Evolutionary conservation across 2,113 vertebrate species (phyloP), one percentile per base, ranked within the genome.

Genomic region (Salvelinus fontinalis): DNA sequence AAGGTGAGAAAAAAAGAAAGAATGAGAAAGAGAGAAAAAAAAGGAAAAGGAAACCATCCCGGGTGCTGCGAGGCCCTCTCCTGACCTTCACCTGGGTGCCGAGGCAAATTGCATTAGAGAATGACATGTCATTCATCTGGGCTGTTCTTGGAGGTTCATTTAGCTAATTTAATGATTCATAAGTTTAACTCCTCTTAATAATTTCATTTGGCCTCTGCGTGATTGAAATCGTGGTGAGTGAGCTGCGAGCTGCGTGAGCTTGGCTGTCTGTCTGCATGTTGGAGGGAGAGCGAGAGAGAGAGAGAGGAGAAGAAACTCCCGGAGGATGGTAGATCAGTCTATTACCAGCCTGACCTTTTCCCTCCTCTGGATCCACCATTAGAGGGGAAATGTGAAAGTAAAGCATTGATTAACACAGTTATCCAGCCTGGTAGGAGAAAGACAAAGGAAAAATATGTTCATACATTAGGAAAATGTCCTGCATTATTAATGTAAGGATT

Each of bases 161-260:
- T 96, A 96, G 95, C 95, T 97, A 97, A 98, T 98, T 97, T 96
- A 96, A 97, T 97, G 96, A 97, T 97, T 97, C 97, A 97, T 97
- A 97, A 95, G 95, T 97, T 97, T 96, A 97, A 96, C 97, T 97
- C 95, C 95, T 95, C 96, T 95, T 97, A 97, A 97, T 97, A 96
- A 97, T 98, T 97, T 96, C 95, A 97, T 97, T 97, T 96, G 95
- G 95, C 83, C 74, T 2, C 93, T 90, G 64, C 51, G 91, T 97
- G 96, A 96, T 96, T 95, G 95, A 97, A 97, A 97, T 95, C 94
- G 93, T 93, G 95, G 93, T 85, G 94, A 93, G 94, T 86, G 93
- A 93, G 94, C 92, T 54, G 92, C 88, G 31, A 7, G 31, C 31
- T 34, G 31, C 31, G 6, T 34, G 94, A 93, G 94, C 95, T 95